These are phyloP conservation scores for Cottoperca gobio DNA, from an alignment of 2,797 vertebrate genomes.

Conservation along the genomic window DNA sequence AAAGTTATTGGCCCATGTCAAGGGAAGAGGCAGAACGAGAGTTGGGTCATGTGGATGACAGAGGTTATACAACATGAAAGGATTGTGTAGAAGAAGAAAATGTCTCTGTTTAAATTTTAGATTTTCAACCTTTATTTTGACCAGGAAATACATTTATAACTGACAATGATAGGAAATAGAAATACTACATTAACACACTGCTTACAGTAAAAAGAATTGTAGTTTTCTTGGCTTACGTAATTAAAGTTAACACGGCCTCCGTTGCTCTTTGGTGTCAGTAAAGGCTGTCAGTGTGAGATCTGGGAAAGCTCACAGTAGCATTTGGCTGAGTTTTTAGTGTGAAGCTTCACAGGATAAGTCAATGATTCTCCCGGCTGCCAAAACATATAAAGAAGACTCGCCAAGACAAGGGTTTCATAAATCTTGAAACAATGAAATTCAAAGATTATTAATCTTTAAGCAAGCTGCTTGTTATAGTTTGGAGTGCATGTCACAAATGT, in stretches of 20 bases:
- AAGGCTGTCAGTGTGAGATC: constrained; percentile 63
- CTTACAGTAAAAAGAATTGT: constrained; percentile 19
- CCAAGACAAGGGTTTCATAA: constrained; percentile 64
- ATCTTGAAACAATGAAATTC: constrained; percentile 70
- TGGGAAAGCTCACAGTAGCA: constrained; percentile 76
- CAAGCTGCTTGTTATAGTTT: constrained; percentile 52
- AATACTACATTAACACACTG: constrained; percentile 1
- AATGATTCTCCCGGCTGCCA: constrained; percentile 70
- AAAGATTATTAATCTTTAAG: constrained; percentile 68
- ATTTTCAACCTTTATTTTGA: neutral
- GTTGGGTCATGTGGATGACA: constrained; percentile 32
- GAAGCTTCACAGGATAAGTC: constrained; percentile 75
- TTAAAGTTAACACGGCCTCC: constrained; percentile 23
- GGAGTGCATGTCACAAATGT: constrained; percentile 43
- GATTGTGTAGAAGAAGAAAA: constrained; percentile 24
- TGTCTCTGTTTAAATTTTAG: neutral
- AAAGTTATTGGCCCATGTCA: constrained; percentile 35
- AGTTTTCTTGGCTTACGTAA: constrained; percentile 10
- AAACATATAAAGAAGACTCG: constrained; percentile 63
- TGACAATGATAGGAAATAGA: neutral
- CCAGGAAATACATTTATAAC: too few relatives aligned
- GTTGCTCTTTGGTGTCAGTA: constrained; percentile 14
- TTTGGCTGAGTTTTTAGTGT: constrained; percentile 65
- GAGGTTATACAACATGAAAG: constrained; percentile 9
- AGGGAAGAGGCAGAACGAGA: constrained; percentile 17